Evolutionary conservation across 1,140 invertebrate species (phyloP).

Genomic region (Apis laboriosa): DNA sequence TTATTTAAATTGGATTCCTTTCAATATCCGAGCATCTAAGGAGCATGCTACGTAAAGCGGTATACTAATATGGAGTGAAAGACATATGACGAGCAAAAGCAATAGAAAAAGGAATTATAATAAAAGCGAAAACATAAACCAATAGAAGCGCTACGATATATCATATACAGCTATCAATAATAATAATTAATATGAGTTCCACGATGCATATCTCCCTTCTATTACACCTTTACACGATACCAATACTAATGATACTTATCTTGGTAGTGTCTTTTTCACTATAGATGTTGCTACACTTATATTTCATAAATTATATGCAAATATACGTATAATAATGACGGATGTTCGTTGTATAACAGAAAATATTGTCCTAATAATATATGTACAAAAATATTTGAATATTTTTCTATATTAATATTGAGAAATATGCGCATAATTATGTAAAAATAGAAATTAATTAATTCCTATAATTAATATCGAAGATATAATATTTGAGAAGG

Average conservation of each 20-base stretch:
- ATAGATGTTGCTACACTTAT: slow-evolving; percentile 14
- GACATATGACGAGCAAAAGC: slow-evolving; percentile 34
- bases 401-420: neutral
- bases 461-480: no score
- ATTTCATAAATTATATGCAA: neutral
- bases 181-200: slow-evolving; percentile 21
- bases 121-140: slow-evolving; percentile 37
- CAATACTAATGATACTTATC: slow-evolving; percentile 45
- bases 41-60: slow-evolving; percentile 42
- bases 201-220: slow-evolving; percentile 47
- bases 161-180: slow-evolving; percentile 15
- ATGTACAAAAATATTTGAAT: neutral
- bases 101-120: slow-evolving; percentile 3
- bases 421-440: neutral
- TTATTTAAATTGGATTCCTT: neutral
- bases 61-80: slow-evolving; percentile 8
- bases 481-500: no score
- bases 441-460: neutral
- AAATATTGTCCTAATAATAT: neutral
- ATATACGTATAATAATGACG: neutral
- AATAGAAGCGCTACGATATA: slow-evolving; percentile 34
- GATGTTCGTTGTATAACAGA: neutral
- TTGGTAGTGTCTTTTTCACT: slow-evolving; percentile 23
- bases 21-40: neutral
- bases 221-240: slow-evolving; percentile 47